Evolutionary conservation across 64 coral and sea anemone species (phyloP).

Genomic region (Pocillopora verrucosa): DNA sequence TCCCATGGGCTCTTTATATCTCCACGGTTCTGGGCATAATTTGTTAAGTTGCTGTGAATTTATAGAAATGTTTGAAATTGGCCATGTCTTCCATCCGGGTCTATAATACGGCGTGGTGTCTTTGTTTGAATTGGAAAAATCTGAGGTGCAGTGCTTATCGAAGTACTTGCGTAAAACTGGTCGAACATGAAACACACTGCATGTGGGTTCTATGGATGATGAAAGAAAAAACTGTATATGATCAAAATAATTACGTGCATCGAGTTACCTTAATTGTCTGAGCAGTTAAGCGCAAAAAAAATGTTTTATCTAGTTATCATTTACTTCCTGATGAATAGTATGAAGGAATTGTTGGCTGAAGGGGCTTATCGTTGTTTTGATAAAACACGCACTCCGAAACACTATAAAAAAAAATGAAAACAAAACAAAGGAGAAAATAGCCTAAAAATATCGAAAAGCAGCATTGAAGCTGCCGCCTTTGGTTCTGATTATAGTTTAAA

Average conservation of each 20-base stretch:
- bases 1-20: conserved; percentile 19
- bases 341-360: no score
- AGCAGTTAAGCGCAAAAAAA: no score
- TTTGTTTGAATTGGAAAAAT: conserved; percentile 19
- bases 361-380: no score
- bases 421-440: no score
- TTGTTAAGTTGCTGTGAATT: background rate
- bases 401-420: no score
- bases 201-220: background rate
- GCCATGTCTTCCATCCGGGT: conserved; percentile 43
- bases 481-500: no score
- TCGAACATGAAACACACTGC: conserved; percentile 5
- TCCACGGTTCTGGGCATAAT: conserved; percentile 71
- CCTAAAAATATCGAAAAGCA: no score
- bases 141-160: conserved; percentile 12
- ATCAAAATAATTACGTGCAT: background rate
- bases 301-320: no score
- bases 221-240: background rate
- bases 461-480: no score
- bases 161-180: background rate
- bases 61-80: background rate
- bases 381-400: no score
- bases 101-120: conserved; percentile 30
- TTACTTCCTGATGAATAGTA: no score
- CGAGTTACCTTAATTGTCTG: no score